Conservation (phyloP, 2,888 invertebrate species). For the Protophormia terraenovae region DNA sequence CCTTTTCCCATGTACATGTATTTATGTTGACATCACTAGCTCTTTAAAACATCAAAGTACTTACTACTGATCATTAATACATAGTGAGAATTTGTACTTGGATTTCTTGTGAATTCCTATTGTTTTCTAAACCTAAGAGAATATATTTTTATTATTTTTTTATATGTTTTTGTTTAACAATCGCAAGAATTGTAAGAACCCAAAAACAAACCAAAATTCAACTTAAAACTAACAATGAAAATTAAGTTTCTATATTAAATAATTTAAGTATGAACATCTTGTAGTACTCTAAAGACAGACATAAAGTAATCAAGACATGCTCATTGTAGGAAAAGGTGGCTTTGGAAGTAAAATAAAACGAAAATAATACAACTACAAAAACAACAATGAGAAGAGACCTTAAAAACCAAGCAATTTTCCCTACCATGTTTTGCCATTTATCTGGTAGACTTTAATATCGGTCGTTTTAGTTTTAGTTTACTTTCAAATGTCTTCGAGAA, state of each 20-base stretch:
- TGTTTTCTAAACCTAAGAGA: constrained; percentile 32
- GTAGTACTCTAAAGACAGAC: not conserved
- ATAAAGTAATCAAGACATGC: constrained; percentile 41
- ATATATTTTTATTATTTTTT: not conserved
- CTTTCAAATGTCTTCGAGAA: constrained; percentile 78
- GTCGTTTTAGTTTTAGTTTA: constrained; percentile 74
- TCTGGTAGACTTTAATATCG: constrained; percentile 2
- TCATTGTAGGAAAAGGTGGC: constrained; percentile 26
- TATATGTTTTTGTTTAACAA: no score
- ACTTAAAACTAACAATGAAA: constrained; percentile 14
- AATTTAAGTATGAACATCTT: constrained; percentile 1
- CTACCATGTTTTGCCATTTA: constrained; percentile 43
- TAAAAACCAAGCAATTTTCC: constrained; percentile 45
- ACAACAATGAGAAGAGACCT: constrained; percentile 13
- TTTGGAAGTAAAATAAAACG: constrained; percentile 35
- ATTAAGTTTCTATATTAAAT: constrained; percentile 28
- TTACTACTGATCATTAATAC: constrained; percentile 17
- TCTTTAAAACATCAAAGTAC: not conserved
- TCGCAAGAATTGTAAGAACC: constrained; percentile 1
- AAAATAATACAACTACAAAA: not conserved
- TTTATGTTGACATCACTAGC: constrained; percentile 23
- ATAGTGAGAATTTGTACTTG: constrained; percentile 43
- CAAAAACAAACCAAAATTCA: constrained; percentile 17
- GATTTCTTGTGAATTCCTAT: constrained; percentile 46
- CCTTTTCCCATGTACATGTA: no score